Percentiles rank a stretch among this genome's conserved stretches.
Evolutionary conservation across 2,797 vertebrate species (phyloP).

Genomic region (Scyliorhinus canicula): DNA sequence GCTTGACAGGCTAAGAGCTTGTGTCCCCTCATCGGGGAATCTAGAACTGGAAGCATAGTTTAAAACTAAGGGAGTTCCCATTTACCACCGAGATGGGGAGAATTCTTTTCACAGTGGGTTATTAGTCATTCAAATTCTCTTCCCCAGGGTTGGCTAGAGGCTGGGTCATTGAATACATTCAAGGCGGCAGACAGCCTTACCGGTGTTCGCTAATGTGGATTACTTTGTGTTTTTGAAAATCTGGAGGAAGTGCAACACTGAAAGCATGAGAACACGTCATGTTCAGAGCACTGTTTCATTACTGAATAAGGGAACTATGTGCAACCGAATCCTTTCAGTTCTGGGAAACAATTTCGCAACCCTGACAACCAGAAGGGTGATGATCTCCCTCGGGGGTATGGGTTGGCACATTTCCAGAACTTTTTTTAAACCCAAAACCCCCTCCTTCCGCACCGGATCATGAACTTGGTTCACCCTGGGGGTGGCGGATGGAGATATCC

Average conservation of each 20-base stretch:
- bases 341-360: not conserved
- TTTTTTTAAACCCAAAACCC: not conserved
- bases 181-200: not conserved
- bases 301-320: not conserved
- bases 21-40: not conserved
- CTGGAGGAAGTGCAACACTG: not conserved
- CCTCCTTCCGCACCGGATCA: not conserved
- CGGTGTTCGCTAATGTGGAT: not conserved
- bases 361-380: not conserved
- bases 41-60: too few species aligned
- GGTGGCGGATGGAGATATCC: not conserved
- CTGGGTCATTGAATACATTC: too few species aligned
- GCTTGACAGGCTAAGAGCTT: too few species aligned
- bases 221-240: not conserved
- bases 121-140: too few species aligned
- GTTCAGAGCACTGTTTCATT: not conserved
- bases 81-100: too few species aligned
- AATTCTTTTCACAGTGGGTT: too few species aligned
- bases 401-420: not conserved
- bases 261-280: not conserved
- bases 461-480: not conserved
- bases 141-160: too few species aligned
- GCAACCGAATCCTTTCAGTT: not conserved
- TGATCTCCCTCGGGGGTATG: not conserved
- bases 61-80: too few species aligned